phyloP scores from a whole-genome alignment of 2,888 invertebrate genomes.

The Drosophila greeni region DNA sequence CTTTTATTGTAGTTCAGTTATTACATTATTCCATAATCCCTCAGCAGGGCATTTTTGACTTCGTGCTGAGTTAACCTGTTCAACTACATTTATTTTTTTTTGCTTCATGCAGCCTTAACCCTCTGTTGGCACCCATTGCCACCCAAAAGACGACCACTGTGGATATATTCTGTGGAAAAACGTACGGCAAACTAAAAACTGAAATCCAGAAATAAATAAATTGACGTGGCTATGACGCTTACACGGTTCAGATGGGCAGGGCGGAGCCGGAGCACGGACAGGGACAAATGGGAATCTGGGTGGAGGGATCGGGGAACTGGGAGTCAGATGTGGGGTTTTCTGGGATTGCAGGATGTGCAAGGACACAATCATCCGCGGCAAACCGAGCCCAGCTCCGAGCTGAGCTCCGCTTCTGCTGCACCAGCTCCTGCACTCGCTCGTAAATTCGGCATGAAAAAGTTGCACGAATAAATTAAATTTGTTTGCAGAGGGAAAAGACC shows the following conservation, averaged over 20 bases:
- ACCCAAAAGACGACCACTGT: slow-evolving; percentile 30
- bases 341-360: slow-evolving; percentile 53
- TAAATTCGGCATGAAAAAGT: slow-evolving; percentile 66
- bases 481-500: slow-evolving; percentile 43
- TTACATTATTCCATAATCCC: neutral
- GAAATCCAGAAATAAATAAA: slow-evolving; percentile 71
- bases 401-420: slow-evolving; percentile 47
- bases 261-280: neutral
- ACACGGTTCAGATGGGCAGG: slow-evolving; percentile 45
- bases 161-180: slow-evolving; percentile 55
- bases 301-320: slow-evolving; percentile 1
- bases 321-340: slow-evolving; percentile 19
- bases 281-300: slow-evolving; percentile 10
- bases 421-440: slow-evolving; percentile 44
- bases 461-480: slow-evolving; percentile 71
- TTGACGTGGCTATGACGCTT: slow-evolving; percentile 74
- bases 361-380: slow-evolving; percentile 52
- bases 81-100: neutral
- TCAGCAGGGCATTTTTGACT: slow-evolving; percentile 2
- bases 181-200: slow-evolving; percentile 70
- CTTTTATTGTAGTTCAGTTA: neutral
- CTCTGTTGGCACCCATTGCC: slow-evolving; percentile 1
- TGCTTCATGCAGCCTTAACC: neutral
- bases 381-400: slow-evolving; percentile 47
- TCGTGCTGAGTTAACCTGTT: slow-evolving; percentile 5